phyloP scores from a whole-genome alignment of 1,140 invertebrate species.

The Nephotettix cincticeps region DNA sequence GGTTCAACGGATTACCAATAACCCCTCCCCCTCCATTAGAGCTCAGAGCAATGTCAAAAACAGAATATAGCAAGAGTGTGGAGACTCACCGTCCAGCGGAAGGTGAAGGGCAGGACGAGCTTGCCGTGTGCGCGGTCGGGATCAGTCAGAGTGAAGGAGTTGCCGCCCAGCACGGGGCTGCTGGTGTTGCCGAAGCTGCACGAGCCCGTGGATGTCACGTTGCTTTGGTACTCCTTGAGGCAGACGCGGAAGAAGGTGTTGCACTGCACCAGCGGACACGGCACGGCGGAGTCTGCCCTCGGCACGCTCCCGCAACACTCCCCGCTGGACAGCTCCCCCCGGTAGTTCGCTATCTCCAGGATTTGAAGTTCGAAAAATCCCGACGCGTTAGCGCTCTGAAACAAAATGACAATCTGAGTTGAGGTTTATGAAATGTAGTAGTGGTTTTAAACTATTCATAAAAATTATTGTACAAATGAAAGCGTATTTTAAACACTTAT shows the following conservation, averaged over 20 bases:
- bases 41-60: too few relatives aligned
- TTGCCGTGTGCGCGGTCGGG: slow-evolving; percentile 64
- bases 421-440: too few relatives aligned
- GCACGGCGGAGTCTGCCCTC: slow-evolving; percentile 43
- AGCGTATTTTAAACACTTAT: too few relatives aligned
- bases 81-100: slow-evolving; percentile 87
- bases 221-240: slow-evolving; percentile 89
- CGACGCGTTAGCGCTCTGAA: slow-evolving; percentile 68
- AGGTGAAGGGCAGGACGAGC: slow-evolving; percentile 80
- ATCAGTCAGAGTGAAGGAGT: slow-evolving; percentile 82
- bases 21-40: too few relatives aligned
- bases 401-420: too few relatives aligned
- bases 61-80: neutral
- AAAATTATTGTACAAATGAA: too few relatives aligned
- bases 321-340: slow-evolving; percentile 75
- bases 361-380: slow-evolving; percentile 91
- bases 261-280: slow-evolving; percentile 59
- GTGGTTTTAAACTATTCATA: too few relatives aligned
- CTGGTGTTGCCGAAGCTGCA: slow-evolving; percentile 89
- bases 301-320: slow-evolving; percentile 73
- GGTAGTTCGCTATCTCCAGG: slow-evolving; percentile 83
- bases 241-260: slow-evolving; percentile 83
- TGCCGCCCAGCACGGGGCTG: slow-evolving; percentile 79
- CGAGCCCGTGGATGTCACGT: slow-evolving; percentile 73
- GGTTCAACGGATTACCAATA: too few relatives aligned